Base-by-base conservation (phyloP, 2,888 invertebrate species). In the Diaphora mendica region DNA sequence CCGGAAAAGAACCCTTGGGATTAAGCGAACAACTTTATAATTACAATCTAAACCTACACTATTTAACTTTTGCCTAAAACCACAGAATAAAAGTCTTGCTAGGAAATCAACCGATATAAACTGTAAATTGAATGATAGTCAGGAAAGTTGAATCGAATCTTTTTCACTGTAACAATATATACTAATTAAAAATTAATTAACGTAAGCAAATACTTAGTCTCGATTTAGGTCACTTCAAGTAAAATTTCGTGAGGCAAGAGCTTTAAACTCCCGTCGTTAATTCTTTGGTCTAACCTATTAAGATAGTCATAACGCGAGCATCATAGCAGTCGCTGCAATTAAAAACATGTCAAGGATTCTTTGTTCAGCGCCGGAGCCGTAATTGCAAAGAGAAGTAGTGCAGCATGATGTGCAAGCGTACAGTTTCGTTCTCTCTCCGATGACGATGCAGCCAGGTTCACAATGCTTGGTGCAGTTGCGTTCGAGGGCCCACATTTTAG, bases 361-460 rank as follows among this genome's bases (percentile, higher is more conserved):
- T 8, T 79, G 74, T 26, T 82, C 82, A 3, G 91, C 89, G 2
- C 96, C 96, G 68, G 97, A 97, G 26, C 98, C 98, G 62, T 96
- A 96, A 91, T 98, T 98, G 93, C 98, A 98, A 11, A 97, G 96
- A 8, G 97, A 97, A 17, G 96, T 96, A 80, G 97, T 97, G 91
- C 98, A 98, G 88, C 98, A 98, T 0, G 98, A 97, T 0, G 98
- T 98, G 91, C 98, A 98, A 23, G 98, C 98, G 91, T 98, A 98
- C 1, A 99, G 93, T 89, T 98, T 98, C 9, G 98, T 98, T 69
- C 98, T 95, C 90, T 99, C 98, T 0, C 98, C 98, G 81, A 99
- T 98, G 70, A 98, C 97, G 86, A 98, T 98, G 92, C 98, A 98
- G 20, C 98, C 98, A 0, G 98, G 97, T 84, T 98, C 98, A 91